Percentiles rank a stretch among this genome's conserved stretches.
These are phyloP conservation scores for Carollia perspicillata DNA, from an alignment of 2,113 vertebrate species.

Conservation along the genomic window DNA sequence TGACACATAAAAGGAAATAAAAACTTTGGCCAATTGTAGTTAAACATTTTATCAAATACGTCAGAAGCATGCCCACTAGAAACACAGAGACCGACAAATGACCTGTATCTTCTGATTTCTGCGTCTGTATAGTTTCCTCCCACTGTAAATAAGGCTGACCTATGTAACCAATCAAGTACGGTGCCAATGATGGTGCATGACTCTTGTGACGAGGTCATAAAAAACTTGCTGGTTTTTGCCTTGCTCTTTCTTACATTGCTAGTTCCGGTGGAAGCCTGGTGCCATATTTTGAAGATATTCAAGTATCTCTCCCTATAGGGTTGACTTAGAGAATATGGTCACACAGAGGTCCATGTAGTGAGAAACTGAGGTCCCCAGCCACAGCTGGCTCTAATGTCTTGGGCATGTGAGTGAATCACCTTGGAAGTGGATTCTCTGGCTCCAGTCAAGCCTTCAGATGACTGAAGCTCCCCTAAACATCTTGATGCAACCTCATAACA, in stretches of 20 bases:
- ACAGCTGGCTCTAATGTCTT: not conserved
- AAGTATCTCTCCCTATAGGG: not conserved
- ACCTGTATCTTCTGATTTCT: not conserved
- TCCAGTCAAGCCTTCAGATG: not conserved
- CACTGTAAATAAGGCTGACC: not conserved
- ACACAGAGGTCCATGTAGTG: not conserved
- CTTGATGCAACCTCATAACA: not conserved
- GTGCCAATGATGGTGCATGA: not conserved
- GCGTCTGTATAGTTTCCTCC: not conserved
- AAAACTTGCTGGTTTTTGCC: not conserved
- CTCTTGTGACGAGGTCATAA: not conserved
- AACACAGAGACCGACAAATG: not conserved
- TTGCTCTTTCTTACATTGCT: not conserved
- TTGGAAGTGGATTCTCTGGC: not conserved
- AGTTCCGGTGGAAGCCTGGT: not conserved
- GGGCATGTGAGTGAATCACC: not conserved
- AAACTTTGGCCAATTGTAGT: not conserved
- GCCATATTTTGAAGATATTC: not conserved
- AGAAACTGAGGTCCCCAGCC: not conserved
- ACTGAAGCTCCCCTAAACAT: not conserved
- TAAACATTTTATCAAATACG: not conserved
- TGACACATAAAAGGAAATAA: not conserved
- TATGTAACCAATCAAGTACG: not conserved
- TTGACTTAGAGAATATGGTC: not conserved
- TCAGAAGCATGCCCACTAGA: not conserved